phyloP scores from a whole-genome alignment of 1,140 invertebrate species.

The Campoletis sonorensis region DNA sequence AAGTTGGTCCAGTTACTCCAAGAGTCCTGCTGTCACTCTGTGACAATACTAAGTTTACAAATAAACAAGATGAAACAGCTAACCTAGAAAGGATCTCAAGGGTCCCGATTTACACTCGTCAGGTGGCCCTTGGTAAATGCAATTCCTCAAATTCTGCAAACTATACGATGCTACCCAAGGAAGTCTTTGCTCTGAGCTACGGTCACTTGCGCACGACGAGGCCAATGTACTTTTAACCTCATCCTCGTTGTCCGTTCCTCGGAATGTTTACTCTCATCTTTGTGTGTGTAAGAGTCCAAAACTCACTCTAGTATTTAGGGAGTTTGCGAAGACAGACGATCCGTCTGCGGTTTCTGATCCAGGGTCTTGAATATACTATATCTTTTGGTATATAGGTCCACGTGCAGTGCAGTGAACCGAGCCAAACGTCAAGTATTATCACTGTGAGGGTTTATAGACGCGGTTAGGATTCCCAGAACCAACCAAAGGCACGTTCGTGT shows the following conservation, averaged over 20 bases:
- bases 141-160: background rate
- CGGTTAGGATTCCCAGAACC: background rate
- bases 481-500: background rate
- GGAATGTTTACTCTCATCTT: background rate
- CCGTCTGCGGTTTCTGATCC: background rate
- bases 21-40: background rate
- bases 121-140: constrained; percentile 1
- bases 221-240: background rate
- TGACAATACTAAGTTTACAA: background rate
- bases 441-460: background rate
- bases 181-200: background rate
- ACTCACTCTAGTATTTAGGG: constrained; percentile 1
- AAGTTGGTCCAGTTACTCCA: background rate
- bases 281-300: background rate
- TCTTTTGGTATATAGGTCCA: background rate
- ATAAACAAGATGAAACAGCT: background rate
- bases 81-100: background rate
- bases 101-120: background rate
- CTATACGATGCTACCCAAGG: background rate
- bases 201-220: background rate
- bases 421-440: background rate
- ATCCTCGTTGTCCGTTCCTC: background rate
- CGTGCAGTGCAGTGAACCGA: background rate
- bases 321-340: constrained; percentile 1
- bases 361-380: background rate